These are phyloP conservation scores for Tetranychus piercei DNA, from an alignment of 2,888 invertebrate species.

Conservation along the genomic window DNA sequence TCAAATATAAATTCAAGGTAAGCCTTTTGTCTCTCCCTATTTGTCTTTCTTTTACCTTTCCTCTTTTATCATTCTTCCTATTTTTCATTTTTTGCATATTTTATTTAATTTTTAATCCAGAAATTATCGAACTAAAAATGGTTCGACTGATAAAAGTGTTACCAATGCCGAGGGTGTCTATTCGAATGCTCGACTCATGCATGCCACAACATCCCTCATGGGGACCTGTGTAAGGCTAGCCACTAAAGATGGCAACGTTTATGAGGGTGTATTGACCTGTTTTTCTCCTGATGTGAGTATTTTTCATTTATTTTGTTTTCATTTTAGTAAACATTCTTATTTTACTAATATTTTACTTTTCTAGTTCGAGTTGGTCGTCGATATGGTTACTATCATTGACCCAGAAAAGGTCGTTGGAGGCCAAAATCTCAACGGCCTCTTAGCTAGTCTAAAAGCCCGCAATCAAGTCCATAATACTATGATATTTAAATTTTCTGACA, in stretches of 20 bases:
- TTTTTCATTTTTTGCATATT: background rate
- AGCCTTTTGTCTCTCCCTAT: background rate
- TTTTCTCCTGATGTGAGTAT: slow-evolving; percentile 46
- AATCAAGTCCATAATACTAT: slow-evolving; percentile 56
- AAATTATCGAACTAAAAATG: background rate
- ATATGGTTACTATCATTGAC: slow-evolving; percentile 64
- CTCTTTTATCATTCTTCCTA: background rate
- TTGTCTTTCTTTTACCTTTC: background rate
- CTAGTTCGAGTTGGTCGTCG: slow-evolving; percentile 68
- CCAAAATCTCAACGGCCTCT: slow-evolving; percentile 25
- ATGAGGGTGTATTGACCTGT: slow-evolving; percentile 75
- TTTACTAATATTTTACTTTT: slow-evolving; percentile 6
- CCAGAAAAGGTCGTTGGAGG: slow-evolving; percentile 20
- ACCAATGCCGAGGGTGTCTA: slow-evolving; percentile 53
- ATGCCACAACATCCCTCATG: slow-evolving; percentile 64
- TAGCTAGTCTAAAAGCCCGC: slow-evolving; percentile 32
- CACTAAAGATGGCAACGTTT: slow-evolving; percentile 57
- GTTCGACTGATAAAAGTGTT: background rate
- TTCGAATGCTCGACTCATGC: slow-evolving; percentile 72
- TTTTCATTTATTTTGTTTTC: background rate
- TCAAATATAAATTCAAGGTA: background rate
- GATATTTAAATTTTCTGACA: slow-evolving; percentile 62
- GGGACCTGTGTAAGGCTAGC: slow-evolving; percentile 32
- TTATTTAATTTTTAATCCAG: background rate
- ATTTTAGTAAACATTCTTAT: background rate